phyloP scores from a whole-genome alignment of 2,113 vertebrate genomes.

The Platichthys flesus region DNA sequence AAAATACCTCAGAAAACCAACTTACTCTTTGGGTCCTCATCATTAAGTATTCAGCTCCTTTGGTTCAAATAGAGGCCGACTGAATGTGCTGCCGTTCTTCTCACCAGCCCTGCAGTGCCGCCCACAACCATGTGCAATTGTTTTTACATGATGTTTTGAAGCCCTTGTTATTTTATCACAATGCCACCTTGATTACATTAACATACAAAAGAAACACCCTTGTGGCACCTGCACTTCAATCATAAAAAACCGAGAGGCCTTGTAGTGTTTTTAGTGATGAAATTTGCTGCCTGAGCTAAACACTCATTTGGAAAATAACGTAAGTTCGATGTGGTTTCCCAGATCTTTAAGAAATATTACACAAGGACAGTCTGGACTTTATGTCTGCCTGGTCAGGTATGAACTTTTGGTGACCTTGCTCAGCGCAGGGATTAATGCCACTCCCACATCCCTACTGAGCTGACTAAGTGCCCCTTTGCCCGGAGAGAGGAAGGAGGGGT shows the following conservation, averaged over 20 bases:
- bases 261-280: neutral
- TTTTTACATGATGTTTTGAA: conserved; percentile 4
- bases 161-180: conserved; percentile 7
- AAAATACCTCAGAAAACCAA: neutral
- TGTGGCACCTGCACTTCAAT: conserved; percentile 14
- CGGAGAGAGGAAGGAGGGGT: conserved; percentile 17
- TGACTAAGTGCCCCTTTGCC: conserved; percentile 57
- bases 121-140: neutral
- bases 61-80: neutral
- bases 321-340: neutral
- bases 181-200: conserved; percentile 38
- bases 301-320: neutral
- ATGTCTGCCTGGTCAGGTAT: conserved; percentile 34
- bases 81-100: neutral
- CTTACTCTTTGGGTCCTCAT: neutral
- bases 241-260: neutral
- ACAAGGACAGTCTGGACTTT: conserved; percentile 21
- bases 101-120: neutral
- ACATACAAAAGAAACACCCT: conserved; percentile 33
- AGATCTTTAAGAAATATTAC: conserved; percentile 10
- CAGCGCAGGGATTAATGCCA: conserved; percentile 48
- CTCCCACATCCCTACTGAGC: conserved; percentile 20
- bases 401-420: conserved; percentile 56
- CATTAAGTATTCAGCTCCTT: neutral
- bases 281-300: conserved; percentile 2